Conservation (phyloP, 1,140 invertebrate genomes). For the Rhyzopertha dominica region DNA sequence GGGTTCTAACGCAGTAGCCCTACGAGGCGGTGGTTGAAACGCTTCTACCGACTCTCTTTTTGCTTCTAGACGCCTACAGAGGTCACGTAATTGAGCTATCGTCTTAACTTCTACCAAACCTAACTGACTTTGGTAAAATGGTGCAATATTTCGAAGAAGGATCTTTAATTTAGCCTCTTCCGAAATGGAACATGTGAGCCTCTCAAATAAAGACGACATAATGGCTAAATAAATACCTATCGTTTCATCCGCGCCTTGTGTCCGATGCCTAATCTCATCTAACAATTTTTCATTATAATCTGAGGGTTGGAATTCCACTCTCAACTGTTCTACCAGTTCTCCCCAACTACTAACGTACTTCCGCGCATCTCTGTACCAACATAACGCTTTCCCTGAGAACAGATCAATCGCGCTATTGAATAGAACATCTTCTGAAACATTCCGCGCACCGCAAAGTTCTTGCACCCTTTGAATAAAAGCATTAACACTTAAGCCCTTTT, state of each 20-base stretch:
- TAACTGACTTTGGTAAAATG: conserved; percentile 13
- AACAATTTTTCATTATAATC: conserved; percentile 16
- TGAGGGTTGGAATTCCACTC: conserved; percentile 10
- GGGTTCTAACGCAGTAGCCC: not conserved
- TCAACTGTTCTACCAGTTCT: not conserved
- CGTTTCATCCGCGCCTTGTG: conserved; percentile 7
- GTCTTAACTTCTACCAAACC: not conserved
- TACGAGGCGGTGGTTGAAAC: not conserved
- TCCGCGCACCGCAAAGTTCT: conserved; percentile 10
- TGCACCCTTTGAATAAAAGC: conserved; percentile 13
- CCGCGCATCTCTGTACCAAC: conserved; percentile 12
- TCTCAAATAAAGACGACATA: conserved; percentile 5
- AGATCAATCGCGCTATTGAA: conserved; percentile 15
- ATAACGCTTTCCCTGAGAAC: conserved; percentile 12
- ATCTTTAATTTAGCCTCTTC: no score
- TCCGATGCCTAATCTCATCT: conserved; percentile 10
- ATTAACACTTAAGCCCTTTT: not conserved
- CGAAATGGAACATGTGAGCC: no score
- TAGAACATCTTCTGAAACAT: not conserved
- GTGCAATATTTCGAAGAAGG: conserved; percentile 2
- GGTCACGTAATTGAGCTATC: not conserved
- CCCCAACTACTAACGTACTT: conserved; percentile 2
- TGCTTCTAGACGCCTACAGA: not conserved
- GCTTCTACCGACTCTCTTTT: not conserved
- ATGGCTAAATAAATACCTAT: conserved; percentile 7